Evolutionary conservation across 2,797 vertebrate species (phyloP).

Genomic region (Acanthurus tractus): DNA sequence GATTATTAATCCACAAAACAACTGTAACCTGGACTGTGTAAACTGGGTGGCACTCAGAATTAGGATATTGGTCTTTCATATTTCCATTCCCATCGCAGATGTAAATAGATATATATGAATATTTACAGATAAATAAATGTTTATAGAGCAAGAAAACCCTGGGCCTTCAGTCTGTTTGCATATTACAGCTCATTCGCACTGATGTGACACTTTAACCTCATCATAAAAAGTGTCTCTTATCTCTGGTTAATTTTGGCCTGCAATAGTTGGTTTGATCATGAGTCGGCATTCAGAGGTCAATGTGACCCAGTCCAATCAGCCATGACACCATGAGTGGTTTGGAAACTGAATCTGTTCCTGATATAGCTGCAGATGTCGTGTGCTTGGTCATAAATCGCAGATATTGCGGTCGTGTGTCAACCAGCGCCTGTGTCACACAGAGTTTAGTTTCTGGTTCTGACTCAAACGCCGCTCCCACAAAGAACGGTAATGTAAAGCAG

Average conservation of each 20-base stretch:
- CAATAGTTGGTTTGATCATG: conserved; percentile 34
- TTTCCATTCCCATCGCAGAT: conserved; percentile 1
- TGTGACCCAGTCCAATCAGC: conserved; percentile 44
- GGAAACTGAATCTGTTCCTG: conserved; percentile 58
- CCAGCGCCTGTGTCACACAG: conserved; percentile 62
- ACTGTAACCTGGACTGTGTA: background rate
- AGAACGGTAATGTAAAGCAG: conserved; percentile 55
- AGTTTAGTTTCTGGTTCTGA: conserved; percentile 69
- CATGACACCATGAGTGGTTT: conserved; percentile 29
- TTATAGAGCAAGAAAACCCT: conserved; percentile 2
- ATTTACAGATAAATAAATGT: background rate
- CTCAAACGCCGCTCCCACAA: conserved; percentile 58
- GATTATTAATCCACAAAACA: conserved; percentile 15
- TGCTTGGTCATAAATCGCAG: conserved; percentile 61
- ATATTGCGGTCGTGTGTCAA: conserved; percentile 74
- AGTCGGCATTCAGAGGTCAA: conserved; percentile 59
- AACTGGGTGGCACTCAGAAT: background rate
- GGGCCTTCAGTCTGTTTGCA: conserved; percentile 8
- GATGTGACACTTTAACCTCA: conserved; percentile 27
- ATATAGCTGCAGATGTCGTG: conserved; percentile 70
- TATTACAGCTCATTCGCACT: conserved; percentile 9
- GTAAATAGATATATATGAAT: background rate
- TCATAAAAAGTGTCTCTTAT: conserved; percentile 33
- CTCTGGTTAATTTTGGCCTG: conserved; percentile 32
- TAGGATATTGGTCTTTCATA: background rate